Base-by-base conservation (phyloP, 2,113 vertebrate genomes). In the Pseudorectes ferrugineus region DNA sequence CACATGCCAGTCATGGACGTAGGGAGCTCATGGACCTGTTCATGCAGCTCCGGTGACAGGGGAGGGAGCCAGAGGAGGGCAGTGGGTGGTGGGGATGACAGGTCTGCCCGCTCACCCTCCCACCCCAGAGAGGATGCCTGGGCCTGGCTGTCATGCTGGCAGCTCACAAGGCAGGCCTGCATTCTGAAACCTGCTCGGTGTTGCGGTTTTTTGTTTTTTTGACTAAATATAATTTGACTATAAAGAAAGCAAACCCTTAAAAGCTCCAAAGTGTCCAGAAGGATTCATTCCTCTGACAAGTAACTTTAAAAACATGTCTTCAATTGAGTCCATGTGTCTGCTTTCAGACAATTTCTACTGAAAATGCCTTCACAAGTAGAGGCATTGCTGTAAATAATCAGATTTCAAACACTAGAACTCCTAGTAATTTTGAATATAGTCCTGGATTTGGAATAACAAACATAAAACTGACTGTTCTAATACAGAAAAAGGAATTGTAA, bases 261-360 rank as follows among this genome's bases (percentile, higher is more conserved):
- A 93, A 96, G 48, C 77, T 92, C 67, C 26, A 1, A 77, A 95
- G 72, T 63, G 48, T 82, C 87, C 77, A 95, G 67, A 85, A 95
- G 62, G 84, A 93, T 92, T 81, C 14, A 59, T 93, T 94, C 61
- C 68, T 83, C 75, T 93, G 79, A 95, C 92, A 92, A 96, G 79
- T 77, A 94, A 93, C 94, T 92, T 92, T 40, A 83, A 93, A 91
- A 94, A 92, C 85, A 88, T 85, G 59, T 80, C 75, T 96, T 94
- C 93, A 93, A 90, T 96, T 96, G 92, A 95, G 88, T 93, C 92
- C 92, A 93, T 96, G 92, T 97, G 96, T 94, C 90, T 2, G 14
- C 85, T 85, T 93, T 88, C 82, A 90, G 93, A 95, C 59, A 52
- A 35, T 84, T 95, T 94, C 88, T 94, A 72, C 94, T 84, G 63